phyloP scores from a whole-genome alignment of 64 coral and sea anemone species.

The Montipora efflorescens region DNA sequence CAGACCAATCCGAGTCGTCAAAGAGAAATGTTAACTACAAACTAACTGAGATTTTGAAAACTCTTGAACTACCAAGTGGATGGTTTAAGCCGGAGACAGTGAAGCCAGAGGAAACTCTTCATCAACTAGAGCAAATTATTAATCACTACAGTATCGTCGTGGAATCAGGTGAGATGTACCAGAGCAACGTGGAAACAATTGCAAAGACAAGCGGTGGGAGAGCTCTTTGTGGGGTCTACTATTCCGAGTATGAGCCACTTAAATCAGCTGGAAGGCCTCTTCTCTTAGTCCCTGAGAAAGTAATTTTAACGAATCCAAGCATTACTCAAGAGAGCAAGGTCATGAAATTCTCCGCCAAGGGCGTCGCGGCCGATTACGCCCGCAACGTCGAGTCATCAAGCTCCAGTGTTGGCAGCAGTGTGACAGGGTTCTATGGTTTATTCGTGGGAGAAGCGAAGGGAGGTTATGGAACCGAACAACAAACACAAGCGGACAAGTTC shows the following conservation, averaged over 20 bases:
- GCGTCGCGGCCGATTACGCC: conserved; percentile 31
- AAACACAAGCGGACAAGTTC: background rate
- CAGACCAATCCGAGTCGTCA: background rate
- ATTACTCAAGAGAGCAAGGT: conserved; percentile 30
- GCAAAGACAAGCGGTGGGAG: conserved; percentile 40
- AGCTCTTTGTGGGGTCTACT: conserved; percentile 49
- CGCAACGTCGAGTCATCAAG: conserved; percentile 49
- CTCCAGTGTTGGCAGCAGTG: conserved; percentile 23
- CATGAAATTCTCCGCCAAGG: conserved; percentile 26
- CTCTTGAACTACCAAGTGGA: conserved; percentile 56
- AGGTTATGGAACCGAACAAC: background rate
- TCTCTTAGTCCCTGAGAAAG: conserved; percentile 19
- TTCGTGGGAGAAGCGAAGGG: conserved; percentile 15
- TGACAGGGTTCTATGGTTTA: background rate
- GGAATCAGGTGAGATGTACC: conserved; percentile 15
- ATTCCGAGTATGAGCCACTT: conserved; percentile 5
- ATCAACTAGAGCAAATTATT: conserved; percentile 36
- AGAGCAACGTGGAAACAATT: conserved; percentile 32
- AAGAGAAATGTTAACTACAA: conserved; percentile 9
- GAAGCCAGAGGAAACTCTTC: conserved; percentile 8
- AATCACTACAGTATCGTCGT: background rate
- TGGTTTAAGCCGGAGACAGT: conserved; percentile 46
- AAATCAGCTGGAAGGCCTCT: conserved; percentile 21
- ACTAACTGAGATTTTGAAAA: conserved; percentile 38
- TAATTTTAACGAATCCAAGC: conserved; percentile 14